Percentiles rank a stretch among this genome's conserved stretches.
These are phyloP conservation scores for Eristalinus aeneus DNA, from an alignment of 2,888 invertebrate genomes.

Conservation along the genomic window DNA sequence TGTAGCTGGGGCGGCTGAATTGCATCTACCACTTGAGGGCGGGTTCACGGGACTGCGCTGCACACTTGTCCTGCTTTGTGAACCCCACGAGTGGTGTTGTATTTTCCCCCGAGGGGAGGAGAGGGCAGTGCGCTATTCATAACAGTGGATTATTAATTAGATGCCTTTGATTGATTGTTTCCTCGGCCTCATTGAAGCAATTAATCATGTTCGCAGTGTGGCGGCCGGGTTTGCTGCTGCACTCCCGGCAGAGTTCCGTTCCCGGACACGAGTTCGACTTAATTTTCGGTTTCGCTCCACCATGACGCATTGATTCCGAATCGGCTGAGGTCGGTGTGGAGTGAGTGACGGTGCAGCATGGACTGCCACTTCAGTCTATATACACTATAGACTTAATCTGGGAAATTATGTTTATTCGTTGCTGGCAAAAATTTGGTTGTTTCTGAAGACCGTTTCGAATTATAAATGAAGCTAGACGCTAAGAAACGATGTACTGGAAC, in stretches of 20 bases:
- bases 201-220: constrained; percentile 16
- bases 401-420: neutral
- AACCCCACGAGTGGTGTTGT: neutral
- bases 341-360: neutral
- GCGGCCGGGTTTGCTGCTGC: neutral
- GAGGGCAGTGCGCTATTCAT: neutral
- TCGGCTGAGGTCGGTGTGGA: neutral
- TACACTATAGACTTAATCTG: too few relatives aligned
- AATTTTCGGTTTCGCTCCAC: neutral
- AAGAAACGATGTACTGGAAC: too few relatives aligned
- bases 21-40: neutral
- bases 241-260: neutral
- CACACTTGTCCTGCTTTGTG: neutral
- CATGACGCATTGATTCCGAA: constrained; percentile 1
- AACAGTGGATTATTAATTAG: constrained; percentile 19
- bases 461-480: neutral
- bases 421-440: neutral
- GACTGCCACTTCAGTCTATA: too few relatives aligned
- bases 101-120: neutral
- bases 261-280: neutral
- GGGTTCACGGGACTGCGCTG: neutral
- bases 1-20: neutral
- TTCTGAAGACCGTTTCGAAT: neutral
- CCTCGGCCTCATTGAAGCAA: constrained; percentile 14
- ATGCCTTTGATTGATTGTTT: constrained; percentile 34